Percentiles rank a stretch among this genome's conserved stretches.
Conservation (phyloP, 1,140 invertebrate species). For the Steinernema feltiae region DNA sequence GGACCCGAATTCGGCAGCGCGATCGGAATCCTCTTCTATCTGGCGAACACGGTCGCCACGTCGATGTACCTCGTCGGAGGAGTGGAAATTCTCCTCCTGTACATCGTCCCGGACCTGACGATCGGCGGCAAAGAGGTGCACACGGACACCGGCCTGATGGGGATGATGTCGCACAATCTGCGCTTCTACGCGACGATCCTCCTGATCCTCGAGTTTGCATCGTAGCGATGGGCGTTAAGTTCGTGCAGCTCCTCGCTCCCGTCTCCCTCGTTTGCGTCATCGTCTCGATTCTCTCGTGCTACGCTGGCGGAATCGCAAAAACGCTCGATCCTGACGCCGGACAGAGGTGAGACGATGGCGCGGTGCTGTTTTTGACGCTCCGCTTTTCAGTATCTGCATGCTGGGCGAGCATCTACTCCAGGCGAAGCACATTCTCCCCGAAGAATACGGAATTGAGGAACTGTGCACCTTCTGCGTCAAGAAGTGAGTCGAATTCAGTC, state of each 20-base stretch:
- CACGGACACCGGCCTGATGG: constrained; percentile 46
- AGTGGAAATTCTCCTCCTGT: constrained; percentile 81
- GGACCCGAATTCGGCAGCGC: constrained; percentile 90
- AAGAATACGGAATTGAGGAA: constrained; percentile 31
- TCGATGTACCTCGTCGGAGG: constrained; percentile 95
- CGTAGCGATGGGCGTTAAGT: constrained; percentile 49
- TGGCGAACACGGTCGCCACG: constrained; percentile 92
- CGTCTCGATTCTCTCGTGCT: constrained; percentile 46
- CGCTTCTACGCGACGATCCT: constrained; percentile 47
- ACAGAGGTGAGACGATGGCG: not conserved
- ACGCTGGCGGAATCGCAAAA: constrained; percentile 49
- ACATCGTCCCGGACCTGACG: constrained; percentile 44
- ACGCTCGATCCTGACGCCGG: constrained; percentile 19
- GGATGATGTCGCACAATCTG: constrained; percentile 54
- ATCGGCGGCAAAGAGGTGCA: constrained; percentile 50
- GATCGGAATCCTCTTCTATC: constrained; percentile 95
- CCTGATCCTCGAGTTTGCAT: constrained; percentile 44
- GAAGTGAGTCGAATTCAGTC: constrained; percentile 21
- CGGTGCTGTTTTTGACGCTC: not conserved
- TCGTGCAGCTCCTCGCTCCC: constrained; percentile 49
- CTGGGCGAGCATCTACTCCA: constrained; percentile 49
- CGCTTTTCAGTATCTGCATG: constrained; percentile 53
- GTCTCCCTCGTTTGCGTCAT: constrained; percentile 51
- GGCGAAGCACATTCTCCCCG: constrained; percentile 41
- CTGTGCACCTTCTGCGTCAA: constrained; percentile 50